A percentile compares a stretch with the other conserved stretches of the same genome.
Conservation (phyloP, 2,113 vertebrate genomes). For the Sebastes fasciatus region DNA sequence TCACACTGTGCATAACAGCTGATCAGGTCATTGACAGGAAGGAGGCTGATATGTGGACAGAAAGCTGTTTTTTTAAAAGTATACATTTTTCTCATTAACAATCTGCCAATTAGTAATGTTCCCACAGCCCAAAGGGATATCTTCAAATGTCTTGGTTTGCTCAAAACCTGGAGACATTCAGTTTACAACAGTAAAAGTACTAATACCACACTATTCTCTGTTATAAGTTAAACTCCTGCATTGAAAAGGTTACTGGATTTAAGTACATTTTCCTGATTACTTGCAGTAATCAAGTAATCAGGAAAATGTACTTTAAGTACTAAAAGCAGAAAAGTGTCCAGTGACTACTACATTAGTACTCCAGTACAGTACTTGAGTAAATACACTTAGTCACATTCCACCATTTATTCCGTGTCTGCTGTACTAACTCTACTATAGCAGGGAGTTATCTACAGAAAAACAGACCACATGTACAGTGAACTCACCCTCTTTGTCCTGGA, state of each 20-base stretch:
- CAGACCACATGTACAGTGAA: too few species aligned
- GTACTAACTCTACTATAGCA: too few species aligned
- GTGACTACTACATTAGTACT: not conserved
- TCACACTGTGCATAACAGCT: not conserved
- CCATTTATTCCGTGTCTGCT: too few species aligned
- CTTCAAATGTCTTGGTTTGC: not conserved
- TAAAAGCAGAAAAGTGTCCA: not conserved
- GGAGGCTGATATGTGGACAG: not conserved
- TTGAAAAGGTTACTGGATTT: too few species aligned
- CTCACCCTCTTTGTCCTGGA: constrained; percentile 98
- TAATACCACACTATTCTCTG: too few species aligned
- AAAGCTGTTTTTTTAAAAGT: not conserved
- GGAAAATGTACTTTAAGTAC: not conserved
- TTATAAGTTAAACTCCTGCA: too few species aligned
- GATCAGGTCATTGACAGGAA: not conserved
- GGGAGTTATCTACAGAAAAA: not conserved
- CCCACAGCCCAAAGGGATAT: not conserved
- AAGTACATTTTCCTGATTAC: too few species aligned
- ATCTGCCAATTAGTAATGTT: not conserved
- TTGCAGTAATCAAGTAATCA: too few species aligned
- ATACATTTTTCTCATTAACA: not conserved
- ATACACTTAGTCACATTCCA: not conserved
- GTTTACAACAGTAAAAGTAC: not conserved
- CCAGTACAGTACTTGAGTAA: not conserved
- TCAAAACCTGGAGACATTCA: not conserved